Evolutionary conservation across 1,140 invertebrate species (phyloP), one percentile per base, ranked within the genome.

Genomic region (Charaxes varanes): DNA sequence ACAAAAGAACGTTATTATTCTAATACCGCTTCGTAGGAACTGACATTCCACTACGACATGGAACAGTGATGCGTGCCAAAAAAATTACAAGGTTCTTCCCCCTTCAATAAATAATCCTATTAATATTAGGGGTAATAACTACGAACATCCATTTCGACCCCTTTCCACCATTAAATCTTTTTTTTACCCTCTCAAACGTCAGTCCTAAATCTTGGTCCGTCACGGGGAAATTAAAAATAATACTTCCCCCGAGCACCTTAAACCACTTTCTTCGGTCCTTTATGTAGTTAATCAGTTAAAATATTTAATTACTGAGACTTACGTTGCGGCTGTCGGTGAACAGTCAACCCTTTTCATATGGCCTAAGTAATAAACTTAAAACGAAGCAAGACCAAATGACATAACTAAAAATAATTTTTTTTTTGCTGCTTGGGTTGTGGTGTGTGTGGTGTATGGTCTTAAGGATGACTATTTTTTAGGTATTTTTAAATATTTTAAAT

Each of bases 261-360:
- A 57, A 65, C 55, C 57, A 57, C 52, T 60, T 58, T 38, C 56
- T 46, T 54, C 41, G 40, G 51, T 53, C 56, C 59, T 72, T 65
- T 69, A 58, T 54, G 59, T 60, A 69, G 61, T 78, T 77, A 77
- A 81, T 81, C 69, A 81, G 69, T 62, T 76, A 63, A 77, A 72
- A 81, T 74, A 77, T 78, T 78, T 78, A 78, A 81, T 81, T 77
- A 77, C 60, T 55, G 53, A 48, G 49, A 47, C 55, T 60, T 53
- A 62, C 50, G 46, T 43, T 62, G 52, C 41, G 50, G 57, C 53
- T 67, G 62, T 71, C 59, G 59, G 54, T 62, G 44, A 31, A 31
- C 33, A 44, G 44, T 58, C 65, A 68, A 70, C 62, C 61, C 67
- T 66, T 68, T 53, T 27, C 19, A 18, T 12, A 17, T 5, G 30